Base-by-base conservation (phyloP, 1,140 invertebrate genomes). In the Atta colombica region DNA sequence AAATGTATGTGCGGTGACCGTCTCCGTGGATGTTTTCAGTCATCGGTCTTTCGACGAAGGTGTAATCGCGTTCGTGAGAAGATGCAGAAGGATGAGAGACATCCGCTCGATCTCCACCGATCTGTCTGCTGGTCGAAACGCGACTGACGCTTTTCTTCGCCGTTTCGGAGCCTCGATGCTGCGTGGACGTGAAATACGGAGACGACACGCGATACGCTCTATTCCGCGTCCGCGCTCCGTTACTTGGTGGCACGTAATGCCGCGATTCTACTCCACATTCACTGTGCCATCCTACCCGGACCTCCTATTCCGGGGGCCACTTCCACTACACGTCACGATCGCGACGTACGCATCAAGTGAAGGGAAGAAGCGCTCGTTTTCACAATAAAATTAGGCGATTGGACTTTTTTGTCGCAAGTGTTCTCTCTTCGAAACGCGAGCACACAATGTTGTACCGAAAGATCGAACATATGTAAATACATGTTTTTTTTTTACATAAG, bases 211-310 rank as follows among this genome's bases (percentile, higher is more conserved):
- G 93, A 91, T 93, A 89, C 92, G 90, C 90, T 93, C 91, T 91
- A 91, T 84, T 92, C 92, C 78, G 89, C 87, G 85, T 86, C 89
- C 92, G 88, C 90, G 86, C 91, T 92, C 93, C 93, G 93, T 94
- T 94, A 94, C 90, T 92, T 86, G 89, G 90, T 77, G 80, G 72
- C 87, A 77, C 88, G 81, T 89, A 86, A 89, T 86, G 87, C 80
- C 69, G 39, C 81, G 81, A 94, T 94, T 93, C 90, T 93, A 94
- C 91, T 93, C 92, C 87, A 94, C 90, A 93, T 94, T 92, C 88
- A 90, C 39, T 55, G 45, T 49, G 39, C 89, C 88, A 80, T 78
- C 86, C 77, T 68, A 75, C n/a, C 35, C n/a, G 12, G 12, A 12
- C 16, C 3, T 35, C 18, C 35, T 45, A 28, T 49, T 69, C 51